These are phyloP conservation scores for Drosophila sulfurigaster DNA, from an alignment of 1,140 invertebrate species.

Conservation along the genomic window DNA sequence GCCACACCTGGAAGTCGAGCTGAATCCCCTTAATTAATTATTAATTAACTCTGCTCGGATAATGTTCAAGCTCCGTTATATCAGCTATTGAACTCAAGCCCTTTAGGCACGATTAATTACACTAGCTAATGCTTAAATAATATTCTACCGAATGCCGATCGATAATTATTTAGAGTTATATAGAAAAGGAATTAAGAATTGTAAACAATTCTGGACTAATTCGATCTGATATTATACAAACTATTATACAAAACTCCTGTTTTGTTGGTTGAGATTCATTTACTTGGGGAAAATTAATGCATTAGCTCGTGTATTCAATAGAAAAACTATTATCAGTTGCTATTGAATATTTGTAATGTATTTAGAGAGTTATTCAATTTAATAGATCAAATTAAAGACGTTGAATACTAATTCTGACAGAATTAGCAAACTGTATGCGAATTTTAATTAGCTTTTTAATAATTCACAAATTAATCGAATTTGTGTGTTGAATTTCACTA, in stretches of 20 bases:
- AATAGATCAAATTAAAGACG: background rate
- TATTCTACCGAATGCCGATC: background rate
- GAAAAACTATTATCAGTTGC: background rate
- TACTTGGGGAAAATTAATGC: background rate
- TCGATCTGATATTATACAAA: background rate
- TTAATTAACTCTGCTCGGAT: background rate
- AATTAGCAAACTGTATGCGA: background rate
- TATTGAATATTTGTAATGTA: background rate
- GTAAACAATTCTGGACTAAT: background rate
- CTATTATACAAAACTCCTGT: no score
- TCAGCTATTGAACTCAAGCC: constrained; percentile 12
- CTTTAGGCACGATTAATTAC: constrained; percentile 6
- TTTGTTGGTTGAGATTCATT: background rate
- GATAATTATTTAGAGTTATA: background rate
- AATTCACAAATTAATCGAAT: background rate
- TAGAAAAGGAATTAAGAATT: background rate
- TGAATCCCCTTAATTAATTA: constrained; percentile 17
- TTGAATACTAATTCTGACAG: background rate
- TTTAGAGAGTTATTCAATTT: background rate
- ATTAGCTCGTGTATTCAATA: background rate
- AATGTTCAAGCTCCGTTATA: background rate
- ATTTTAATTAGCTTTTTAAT: background rate
- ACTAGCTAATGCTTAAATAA: background rate
- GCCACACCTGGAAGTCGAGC: constrained; percentile 1
- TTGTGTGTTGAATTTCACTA: background rate